Base-by-base conservation (phyloP, 1,140 invertebrate genomes). In the Scaptomyza graminum region DNA sequence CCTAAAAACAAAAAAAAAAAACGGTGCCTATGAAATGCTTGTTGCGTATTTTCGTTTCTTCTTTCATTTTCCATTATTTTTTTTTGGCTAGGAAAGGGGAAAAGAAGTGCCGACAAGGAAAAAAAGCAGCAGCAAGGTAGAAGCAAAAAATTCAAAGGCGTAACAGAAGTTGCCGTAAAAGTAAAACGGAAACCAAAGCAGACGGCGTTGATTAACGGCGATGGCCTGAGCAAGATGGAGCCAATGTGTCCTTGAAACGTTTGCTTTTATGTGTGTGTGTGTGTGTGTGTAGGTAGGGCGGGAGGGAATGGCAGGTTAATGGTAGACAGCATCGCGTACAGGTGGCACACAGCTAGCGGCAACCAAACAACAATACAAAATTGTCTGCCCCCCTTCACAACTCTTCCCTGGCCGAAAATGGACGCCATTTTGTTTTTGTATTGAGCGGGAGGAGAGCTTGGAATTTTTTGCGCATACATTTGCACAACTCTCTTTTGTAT, bases 301-400 rank as follows among this genome's bases (percentile, higher is more conserved):
- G 4, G 7, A 9, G 15, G 8, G 15, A 13, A 13, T 11, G 13
- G 9, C 13, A 22, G 51, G 2, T 8, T 41, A n/a, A 41, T 41
- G 37, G 57, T 18, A 37, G 57, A 46, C 34, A 41, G 54, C 31
- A 15, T 13, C 41, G 69, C 60, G 62, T 44, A 85, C 80, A 83
- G 80, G 80, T 84, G 80, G 77, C 80, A 79, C 82, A 84, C 65
- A 84, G 80, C 80, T 61, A 34, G 37, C 15, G 63, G 76, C 65
- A 68, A 49, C n/a, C 46, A 71, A 56, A 55, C 65, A 68, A 49
- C n/a, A 47, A 72, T 22, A 11, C 31, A 43, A 34, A 74, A 63
- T 28, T 43, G 13, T 16, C 15, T 18, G 18, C n/a, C 18, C 13
- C 51, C 51, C 31, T 13, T 22, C 47, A 34, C 31, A 9, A 41